phyloP scores from a whole-genome alignment of 2,113 vertebrate genomes.

The Myrmophylax atrothorax region DNA sequence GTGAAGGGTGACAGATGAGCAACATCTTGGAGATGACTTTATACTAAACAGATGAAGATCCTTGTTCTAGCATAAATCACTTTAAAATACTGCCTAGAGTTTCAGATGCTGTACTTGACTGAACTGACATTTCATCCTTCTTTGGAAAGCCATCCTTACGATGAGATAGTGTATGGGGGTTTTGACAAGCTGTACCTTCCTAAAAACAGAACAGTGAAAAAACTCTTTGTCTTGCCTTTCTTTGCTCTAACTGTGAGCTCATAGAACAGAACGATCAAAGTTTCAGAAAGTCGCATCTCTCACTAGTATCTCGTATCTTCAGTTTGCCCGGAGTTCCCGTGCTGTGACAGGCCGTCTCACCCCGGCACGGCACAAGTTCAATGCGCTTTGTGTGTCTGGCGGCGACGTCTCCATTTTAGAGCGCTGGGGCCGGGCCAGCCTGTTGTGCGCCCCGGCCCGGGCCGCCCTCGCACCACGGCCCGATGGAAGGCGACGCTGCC shows the following conservation, averaged over 20 bases:
- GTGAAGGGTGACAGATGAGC: background rate
- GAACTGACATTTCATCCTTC: background rate
- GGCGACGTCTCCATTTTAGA: slow-evolving; percentile 9
- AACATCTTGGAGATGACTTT: background rate
- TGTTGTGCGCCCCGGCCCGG: background rate
- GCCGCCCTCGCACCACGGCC: accelerated
- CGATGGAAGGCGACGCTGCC: background rate
- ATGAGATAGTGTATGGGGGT: accelerated
- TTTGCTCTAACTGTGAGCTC: background rate
- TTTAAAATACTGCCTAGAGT: background rate
- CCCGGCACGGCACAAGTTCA: background rate
- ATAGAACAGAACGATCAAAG: background rate
- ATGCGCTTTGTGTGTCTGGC: accelerated
- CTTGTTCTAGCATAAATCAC: background rate
- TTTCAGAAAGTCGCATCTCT: background rate
- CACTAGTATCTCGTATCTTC: background rate
- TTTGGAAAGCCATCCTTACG: background rate
- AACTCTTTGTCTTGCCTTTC: background rate
- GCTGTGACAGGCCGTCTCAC: background rate
- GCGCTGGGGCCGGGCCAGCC: background rate
- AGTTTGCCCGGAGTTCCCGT: background rate
- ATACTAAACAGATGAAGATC: background rate
- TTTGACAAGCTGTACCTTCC: background rate
- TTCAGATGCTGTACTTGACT: background rate
- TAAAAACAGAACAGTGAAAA: background rate